Conservation (phyloP, 1,140 invertebrate species). For the Heliconius himera region DNA sequence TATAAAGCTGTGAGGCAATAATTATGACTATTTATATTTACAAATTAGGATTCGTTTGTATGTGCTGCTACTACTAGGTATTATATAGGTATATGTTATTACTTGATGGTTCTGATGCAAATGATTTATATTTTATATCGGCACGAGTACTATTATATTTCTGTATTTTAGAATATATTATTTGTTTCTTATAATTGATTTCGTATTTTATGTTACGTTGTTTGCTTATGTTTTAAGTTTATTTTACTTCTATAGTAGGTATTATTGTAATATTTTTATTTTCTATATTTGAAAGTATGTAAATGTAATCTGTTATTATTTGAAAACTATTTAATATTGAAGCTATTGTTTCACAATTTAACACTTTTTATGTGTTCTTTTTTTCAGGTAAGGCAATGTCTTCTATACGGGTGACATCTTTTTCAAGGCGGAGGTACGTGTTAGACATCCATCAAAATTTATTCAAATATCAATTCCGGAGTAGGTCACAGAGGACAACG, state of each 20-base stretch:
- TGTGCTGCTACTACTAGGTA: neutral
- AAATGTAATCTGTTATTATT: too few species aligned
- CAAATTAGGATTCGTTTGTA: conserved; percentile 13
- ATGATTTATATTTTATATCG: neutral
- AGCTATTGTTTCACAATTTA: neutral
- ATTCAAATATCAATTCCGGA: conserved; percentile 28
- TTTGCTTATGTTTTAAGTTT: neutral
- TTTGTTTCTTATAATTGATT: conserved; percentile 2
- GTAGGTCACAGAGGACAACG: conserved; percentile 52
- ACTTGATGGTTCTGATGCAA: neutral
- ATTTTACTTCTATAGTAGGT: neutral
- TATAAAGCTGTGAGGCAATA: conserved; percentile 10
- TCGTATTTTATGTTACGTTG: neutral
- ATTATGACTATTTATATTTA: conserved; percentile 12
- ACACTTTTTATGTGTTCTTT: conserved; percentile 44
- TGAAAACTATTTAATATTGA: too few species aligned
- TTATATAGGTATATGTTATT: neutral
- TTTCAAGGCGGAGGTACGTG: conserved; percentile 64
- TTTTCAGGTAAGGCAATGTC: conserved; percentile 78
- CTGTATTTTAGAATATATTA: conserved; percentile 8
- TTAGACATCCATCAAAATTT: conserved; percentile 56
- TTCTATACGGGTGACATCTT: conserved; percentile 68
- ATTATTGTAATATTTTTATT: too few species aligned
- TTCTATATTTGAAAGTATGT: too few species aligned
- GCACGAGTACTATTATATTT: neutral